Conservation (phyloP, 1,140 invertebrate genomes). For the Psilanteris sp. region DNA sequence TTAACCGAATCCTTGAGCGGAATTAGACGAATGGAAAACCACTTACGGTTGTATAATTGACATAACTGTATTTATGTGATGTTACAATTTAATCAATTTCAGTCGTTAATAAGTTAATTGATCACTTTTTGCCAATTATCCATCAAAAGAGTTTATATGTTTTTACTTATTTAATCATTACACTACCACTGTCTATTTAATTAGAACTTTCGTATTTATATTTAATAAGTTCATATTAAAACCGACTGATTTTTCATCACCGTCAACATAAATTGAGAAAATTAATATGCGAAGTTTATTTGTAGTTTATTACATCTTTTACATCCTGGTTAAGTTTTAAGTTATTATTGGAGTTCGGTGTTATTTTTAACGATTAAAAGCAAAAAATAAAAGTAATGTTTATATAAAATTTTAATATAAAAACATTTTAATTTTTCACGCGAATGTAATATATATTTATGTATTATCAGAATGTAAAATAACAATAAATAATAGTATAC, state of each 20-base stretch:
- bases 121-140: slow-evolving; percentile 50
- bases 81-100: slow-evolving; percentile 61
- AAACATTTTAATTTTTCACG: no score
- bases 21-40: slow-evolving; percentile 58
- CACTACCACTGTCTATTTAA: slow-evolving; percentile 1
- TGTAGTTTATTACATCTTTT: no score
- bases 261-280: neutral
- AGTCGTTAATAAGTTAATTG: slow-evolving; percentile 62
- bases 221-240: slow-evolving; percentile 10
- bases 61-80: slow-evolving; percentile 63
- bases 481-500: no score
- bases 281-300: no score
- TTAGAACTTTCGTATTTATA: slow-evolving; percentile 35
- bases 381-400: no score
- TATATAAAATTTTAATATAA: no score
- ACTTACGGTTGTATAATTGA: slow-evolving; percentile 54
- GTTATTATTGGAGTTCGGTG: no score
- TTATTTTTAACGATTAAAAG: no score
- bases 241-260: neutral
- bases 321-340: no score
- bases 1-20: slow-evolving; percentile 52
- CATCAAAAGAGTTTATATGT: slow-evolving; percentile 42
- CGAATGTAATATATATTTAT: no score
- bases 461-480: no score
- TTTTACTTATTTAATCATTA: slow-evolving; percentile 11